Percentiles rank a stretch among this genome's conserved stretches.
Evolutionary conservation across 2,797 vertebrate genomes (phyloP).

Genomic region (Melanotaenia boesemani): DNA sequence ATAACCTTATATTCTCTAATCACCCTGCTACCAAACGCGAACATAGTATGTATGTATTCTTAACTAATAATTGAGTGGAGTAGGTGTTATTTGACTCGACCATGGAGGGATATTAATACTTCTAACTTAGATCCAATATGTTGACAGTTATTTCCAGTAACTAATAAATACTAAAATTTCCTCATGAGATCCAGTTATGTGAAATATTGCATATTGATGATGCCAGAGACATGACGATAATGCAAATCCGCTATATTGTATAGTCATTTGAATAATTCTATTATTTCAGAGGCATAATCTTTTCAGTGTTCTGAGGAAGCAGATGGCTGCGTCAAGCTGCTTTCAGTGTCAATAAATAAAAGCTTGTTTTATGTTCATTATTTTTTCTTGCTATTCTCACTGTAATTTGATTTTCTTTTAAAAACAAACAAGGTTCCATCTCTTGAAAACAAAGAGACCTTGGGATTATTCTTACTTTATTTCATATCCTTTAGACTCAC

Average conservation of each 20-base stretch:
- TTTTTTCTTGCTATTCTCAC: neutral
- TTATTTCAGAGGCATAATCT: neutral
- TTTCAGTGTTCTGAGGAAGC: slow-evolving; percentile 9
- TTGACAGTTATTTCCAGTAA: neutral
- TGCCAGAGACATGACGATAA: neutral
- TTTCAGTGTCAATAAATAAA: slow-evolving; percentile 29
- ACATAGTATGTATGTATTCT: neutral
- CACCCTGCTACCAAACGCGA: neutral
- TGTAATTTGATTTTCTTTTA: slow-evolving; percentile 16
- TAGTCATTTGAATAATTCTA: neutral
- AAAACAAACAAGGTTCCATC: slow-evolving; percentile 23
- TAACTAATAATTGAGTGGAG: neutral
- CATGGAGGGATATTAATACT: neutral
- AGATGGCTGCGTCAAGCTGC: slow-evolving; percentile 8
- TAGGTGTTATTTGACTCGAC: neutral
- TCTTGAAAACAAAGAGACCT: slow-evolving; percentile 29
- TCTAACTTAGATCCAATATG: neutral
- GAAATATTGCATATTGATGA: neutral
- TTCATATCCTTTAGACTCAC: slow-evolving; percentile 22
- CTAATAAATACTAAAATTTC: neutral
- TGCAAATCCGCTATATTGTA: neutral
- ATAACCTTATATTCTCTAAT: neutral
- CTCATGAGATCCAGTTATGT: neutral
- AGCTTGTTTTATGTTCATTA: slow-evolving; percentile 17
- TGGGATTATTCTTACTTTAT: slow-evolving; percentile 26